Base-by-base conservation (phyloP, 2,113 vertebrate species). In the Camarhynchus parvulus region DNA sequence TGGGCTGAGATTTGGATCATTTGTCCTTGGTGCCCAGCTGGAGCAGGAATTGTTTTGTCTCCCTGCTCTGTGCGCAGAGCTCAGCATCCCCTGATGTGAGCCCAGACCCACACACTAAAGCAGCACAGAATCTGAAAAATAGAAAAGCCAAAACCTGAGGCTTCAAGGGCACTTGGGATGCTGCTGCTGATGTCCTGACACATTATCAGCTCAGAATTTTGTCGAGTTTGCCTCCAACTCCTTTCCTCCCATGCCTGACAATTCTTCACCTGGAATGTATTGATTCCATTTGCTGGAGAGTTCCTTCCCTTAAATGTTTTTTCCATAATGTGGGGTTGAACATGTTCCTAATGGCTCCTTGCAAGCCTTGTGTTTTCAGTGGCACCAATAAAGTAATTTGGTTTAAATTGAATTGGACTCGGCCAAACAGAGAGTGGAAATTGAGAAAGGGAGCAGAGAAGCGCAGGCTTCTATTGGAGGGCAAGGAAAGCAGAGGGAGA, bases 211-310 rank as follows among this genome's bases (percentile, higher is more conserved):
- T 62, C 41, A 21, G 95, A 64, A 83, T 80, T 53, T 49, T 37
- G 56, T 85, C 62, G 85, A 88, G 88, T 92, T 83, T 78, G 84
- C 70, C 85, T 96, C 92, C 44, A 21, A 2, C 20, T 59, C 62
- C 15, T 39, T 37, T 41, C 89, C 91, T 31, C 3, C 52, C 30
- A 5, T 63, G 87, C 55, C 81, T 7, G 21, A 47, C 20, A 76
- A 69, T 91, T 81, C 70, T 78, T 96, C 82, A 72, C 55, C 68
- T 97, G 95, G 61, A 94, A 68, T 89, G 59, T 78, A 97, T 96
- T 73, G 94, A 97, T 98, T 97, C 67, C 90, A 94, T 97, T 97
- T 96, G 91, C 95, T n/a, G 35, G 27, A 93, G 59, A n/a, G n/a
- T 62, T 97, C 10, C 3, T 98, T 84, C 72, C 85, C 88, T 97